phyloP scores from a whole-genome alignment of 2,113 vertebrate genomes.

The Hypocryptadius cinnamomeus region DNA sequence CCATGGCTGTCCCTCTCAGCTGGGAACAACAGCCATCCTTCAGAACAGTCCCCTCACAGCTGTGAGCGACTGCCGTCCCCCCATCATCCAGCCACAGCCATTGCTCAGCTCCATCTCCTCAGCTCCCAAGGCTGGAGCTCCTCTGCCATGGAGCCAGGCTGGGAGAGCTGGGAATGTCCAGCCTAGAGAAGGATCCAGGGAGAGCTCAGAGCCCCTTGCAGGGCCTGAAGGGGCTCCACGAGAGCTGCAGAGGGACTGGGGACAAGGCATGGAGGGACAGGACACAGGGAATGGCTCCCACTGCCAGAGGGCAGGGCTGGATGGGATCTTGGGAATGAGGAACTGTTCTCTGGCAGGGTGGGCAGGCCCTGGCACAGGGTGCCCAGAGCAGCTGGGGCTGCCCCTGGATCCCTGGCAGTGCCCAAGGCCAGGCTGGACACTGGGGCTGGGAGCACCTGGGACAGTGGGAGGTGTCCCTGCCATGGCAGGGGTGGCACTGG shows the following conservation, averaged over 20 bases:
- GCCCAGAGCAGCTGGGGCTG: not conserved
- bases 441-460: not conserved
- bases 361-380: not conserved
- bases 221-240: not conserved
- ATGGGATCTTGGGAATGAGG: not conserved
- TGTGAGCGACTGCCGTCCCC: not conserved
- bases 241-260: not conserved
- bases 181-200: not conserved
- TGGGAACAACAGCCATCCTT: too few species aligned
- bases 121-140: not conserved
- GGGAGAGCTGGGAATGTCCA: not conserved
- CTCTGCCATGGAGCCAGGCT: not conserved
- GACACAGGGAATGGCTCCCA: not conserved
- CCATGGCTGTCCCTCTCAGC: not conserved
- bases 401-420: not conserved
- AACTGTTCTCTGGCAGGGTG: not conserved
- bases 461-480: not conserved
- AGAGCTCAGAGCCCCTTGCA: not conserved
- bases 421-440: not conserved
- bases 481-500: not conserved
- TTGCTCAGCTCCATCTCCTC: not conserved
- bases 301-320: not conserved
- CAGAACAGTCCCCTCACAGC: not conserved
- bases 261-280: not conserved
- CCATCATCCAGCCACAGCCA: not conserved